phyloP scores from a whole-genome alignment of 2,888 invertebrate species.

The Hermaeophaga mercurialis region DNA sequence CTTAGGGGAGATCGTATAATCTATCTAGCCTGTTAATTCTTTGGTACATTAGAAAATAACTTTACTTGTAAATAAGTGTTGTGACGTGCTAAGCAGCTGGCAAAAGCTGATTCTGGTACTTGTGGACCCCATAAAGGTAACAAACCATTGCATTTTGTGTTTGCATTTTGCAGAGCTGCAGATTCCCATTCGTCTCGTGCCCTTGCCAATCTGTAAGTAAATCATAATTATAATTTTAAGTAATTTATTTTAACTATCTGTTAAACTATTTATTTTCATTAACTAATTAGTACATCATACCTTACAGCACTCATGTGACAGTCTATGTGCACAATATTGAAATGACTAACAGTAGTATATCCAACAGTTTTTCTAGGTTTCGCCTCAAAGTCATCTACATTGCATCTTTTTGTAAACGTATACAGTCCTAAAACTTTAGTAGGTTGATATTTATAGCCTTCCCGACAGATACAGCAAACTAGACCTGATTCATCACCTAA shows the following conservation, averaged over 20 bases:
- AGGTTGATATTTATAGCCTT: conserved; percentile 95
- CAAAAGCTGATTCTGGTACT: conserved; percentile 90
- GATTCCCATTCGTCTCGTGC: conserved; percentile 96
- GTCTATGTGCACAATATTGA: conserved; percentile 97
- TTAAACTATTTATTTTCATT: too few species aligned
- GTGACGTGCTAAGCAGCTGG: conserved; percentile 90
- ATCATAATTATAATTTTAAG: not conserved
- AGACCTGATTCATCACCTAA: conserved; percentile 94
- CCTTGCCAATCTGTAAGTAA: conserved; percentile 47
- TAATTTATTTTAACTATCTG: too few species aligned
- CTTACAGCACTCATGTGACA: conserved; percentile 97
- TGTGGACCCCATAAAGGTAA: conserved; percentile 96
- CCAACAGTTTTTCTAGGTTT: conserved; percentile 72
- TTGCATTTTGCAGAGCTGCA: conserved; percentile 96
- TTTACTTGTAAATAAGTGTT: conserved; percentile 74
- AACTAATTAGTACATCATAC: too few species aligned
- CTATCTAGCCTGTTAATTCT: too few species aligned
- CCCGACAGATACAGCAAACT: conserved; percentile 96
- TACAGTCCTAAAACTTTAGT: conserved; percentile 94
- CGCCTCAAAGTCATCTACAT: conserved; percentile 90
- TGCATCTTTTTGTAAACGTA: conserved; percentile 94
- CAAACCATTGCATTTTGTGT: conserved; percentile 95
- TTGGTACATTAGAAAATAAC: too few species aligned
- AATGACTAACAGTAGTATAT: conserved; percentile 96
- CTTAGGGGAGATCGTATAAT: too few species aligned